Percentiles rank a stretch among this genome's conserved stretches.
phyloP scores from a whole-genome alignment of 2,888 invertebrate genomes.

The Cephus spinipes region DNA sequence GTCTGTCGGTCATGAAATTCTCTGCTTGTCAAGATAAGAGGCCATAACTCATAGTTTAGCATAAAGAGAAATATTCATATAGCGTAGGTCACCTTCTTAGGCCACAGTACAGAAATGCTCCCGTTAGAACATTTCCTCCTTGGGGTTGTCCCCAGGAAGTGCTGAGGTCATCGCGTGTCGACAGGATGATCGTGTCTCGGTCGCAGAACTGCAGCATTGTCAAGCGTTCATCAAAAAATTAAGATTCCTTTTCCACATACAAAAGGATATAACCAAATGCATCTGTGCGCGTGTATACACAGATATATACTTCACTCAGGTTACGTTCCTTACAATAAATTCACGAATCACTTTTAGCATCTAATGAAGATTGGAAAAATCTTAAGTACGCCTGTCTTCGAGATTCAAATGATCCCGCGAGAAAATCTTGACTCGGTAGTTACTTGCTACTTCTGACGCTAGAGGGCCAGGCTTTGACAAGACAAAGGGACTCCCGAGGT shows the following conservation, averaged over 20 bases:
- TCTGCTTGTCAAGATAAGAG: background rate
- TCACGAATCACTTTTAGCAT: background rate
- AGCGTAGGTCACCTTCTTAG: background rate
- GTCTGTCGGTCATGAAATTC: background rate
- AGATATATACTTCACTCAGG: background rate
- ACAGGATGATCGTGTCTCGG: background rate
- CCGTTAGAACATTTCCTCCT: slow-evolving; percentile 53
- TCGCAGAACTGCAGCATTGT: background rate
- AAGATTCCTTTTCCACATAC: background rate
- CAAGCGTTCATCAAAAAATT: background rate
- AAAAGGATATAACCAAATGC: background rate
- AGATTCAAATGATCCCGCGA: background rate
- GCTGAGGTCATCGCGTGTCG: slow-evolving; percentile 56
- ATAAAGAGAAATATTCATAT: background rate
- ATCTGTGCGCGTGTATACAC: background rate
- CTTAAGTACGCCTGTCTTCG: background rate
- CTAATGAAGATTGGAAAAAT: background rate
- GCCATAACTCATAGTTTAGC: background rate
- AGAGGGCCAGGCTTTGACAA: background rate
- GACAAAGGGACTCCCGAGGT: slow-evolving; percentile 19
- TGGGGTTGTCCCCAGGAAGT: slow-evolving; percentile 52
- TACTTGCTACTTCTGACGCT: background rate
- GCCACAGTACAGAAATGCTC: slow-evolving; percentile 24
- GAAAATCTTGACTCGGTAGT: background rate
- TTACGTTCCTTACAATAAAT: background rate